Evolutionary conservation across 37 sponge, comb jelly and placozoan species (phyloP), one percentile per base, ranked within the genome.

Genomic region (Amphimedon queenslandica): DNA sequence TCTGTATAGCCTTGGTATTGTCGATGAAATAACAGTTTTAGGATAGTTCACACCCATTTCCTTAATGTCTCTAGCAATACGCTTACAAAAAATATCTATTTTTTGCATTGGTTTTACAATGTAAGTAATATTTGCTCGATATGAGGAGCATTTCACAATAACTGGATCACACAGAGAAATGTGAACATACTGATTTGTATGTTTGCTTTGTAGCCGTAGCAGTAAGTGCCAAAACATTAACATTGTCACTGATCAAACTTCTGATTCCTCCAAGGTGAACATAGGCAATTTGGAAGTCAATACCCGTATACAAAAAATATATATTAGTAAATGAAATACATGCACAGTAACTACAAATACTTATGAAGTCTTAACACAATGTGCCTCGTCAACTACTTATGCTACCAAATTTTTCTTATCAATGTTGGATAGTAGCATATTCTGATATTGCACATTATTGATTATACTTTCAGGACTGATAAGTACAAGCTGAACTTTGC

Each of bases 391-490:
- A 13, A 47, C 13, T 8, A 47, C 13, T 13, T 18, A 47, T 18
- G 53, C 53, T 18, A 47, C 53, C 53, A 47, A 47, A 47, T 47
- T 47, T 13, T 70, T 33, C 55, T 64, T 71, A 66, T 79, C 80
- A 8, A 1, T 1, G 16, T 75, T 20, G 11, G 77, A 71, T 21
- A 76, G 42, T 2, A 86, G 68, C 87, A 86, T 80, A 16, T 75
- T 42, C 33, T 81, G 5, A 56, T 60, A 79, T 55, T 11, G 37
- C 13, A 53, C 18, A 27, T 79, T 79, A 29, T 42, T 5, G 4
- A 87, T 64, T 2, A 76, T 69, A 53, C 40, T 75, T 42, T 87
- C 82, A 47, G 81, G 77, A 34, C 58, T 76, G 42, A 81, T 75
- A 37, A 70, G 80, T n/a, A 28, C 76, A 57, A 21, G 80, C 35